Percentiles rank a stretch among this genome's conserved stretches.
These are phyloP conservation scores for Bradynema listronoti DNA, from an alignment of 1,140 invertebrate genomes.

Conservation along the genomic window DNA sequence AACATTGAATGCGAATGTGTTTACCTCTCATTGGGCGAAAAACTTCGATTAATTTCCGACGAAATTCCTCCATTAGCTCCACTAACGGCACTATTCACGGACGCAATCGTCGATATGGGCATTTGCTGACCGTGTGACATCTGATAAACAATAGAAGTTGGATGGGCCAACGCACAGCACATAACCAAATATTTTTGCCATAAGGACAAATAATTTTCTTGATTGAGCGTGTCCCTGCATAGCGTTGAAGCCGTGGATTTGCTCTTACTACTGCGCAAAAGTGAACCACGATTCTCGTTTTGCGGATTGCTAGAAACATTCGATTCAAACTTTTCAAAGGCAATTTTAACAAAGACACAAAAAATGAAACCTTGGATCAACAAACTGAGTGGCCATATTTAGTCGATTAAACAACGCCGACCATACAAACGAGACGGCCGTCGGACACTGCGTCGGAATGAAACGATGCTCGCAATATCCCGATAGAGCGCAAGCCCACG, in stretches of 20 bases:
- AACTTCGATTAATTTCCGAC: no score
- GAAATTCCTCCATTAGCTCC: no score
- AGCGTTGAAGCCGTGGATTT: conserved; percentile 49
- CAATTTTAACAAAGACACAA: conserved; percentile 16
- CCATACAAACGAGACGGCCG: conserved; percentile 75
- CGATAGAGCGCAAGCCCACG: conserved; percentile 60
- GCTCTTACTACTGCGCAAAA: conserved; percentile 67
- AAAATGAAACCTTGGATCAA: conserved; percentile 74
- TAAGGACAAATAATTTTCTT: conserved; percentile 54
- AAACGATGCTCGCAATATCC: conserved; percentile 56
- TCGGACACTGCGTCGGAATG: conserved; percentile 70
- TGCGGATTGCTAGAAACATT: conserved; percentile 70
- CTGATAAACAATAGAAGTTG: conserved; percentile 27
- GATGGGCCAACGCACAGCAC: conserved; percentile 50
- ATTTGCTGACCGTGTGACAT: conserved; percentile 16
- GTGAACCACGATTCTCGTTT: conserved; percentile 86
- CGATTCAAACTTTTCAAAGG: background rate
- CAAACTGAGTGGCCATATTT: conserved; percentile 78
- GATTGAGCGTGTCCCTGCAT: conserved; percentile 50
- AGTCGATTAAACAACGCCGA: conserved; percentile 84
- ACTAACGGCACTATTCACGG: no score
- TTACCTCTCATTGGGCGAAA: conserved; percentile 36
- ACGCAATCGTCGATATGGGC: no score
- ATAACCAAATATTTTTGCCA: conserved; percentile 57
- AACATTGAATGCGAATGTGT: no score